Percentiles rank a stretch among this genome's conserved stretches.
phyloP scores from a whole-genome alignment of 2,888 invertebrate species.

The Parnassius orleans region DNA sequence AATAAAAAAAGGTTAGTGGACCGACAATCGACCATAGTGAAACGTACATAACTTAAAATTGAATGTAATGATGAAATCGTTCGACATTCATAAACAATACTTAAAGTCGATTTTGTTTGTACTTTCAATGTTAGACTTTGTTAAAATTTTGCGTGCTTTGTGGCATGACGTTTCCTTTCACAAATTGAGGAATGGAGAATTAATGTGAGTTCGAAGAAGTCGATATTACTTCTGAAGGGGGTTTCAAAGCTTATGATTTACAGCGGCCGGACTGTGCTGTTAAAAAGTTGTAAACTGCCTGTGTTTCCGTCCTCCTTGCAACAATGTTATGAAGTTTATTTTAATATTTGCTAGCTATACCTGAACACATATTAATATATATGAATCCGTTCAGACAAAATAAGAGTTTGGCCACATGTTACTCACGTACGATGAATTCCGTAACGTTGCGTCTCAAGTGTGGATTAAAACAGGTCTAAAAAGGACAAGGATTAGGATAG shows the following conservation, averaged over 20 bases:
- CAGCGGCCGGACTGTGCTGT: slow-evolving; percentile 66
- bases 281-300: slow-evolving; percentile 79
- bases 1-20: slow-evolving; percentile 30
- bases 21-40: background rate
- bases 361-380: background rate
- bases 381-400: too few species aligned
- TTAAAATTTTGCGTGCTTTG: slow-evolving; percentile 59
- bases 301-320: slow-evolving; percentile 73
- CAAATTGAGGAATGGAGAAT: slow-evolving; percentile 75
- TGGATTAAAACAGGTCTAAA: too few species aligned
- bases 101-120: slow-evolving; percentile 28
- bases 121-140: slow-evolving; percentile 35
- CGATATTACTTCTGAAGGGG: slow-evolving; percentile 77
- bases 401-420: too few species aligned
- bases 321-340: slow-evolving; percentile 55
- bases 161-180: slow-evolving; percentile 66
- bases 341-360: slow-evolving; percentile 27
- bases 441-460: too few species aligned
- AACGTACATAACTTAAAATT: too few species aligned
- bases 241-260: slow-evolving; percentile 75
- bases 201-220: slow-evolving; percentile 79
- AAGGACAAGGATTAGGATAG: too few species aligned
- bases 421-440: too few species aligned
- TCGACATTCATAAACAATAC: background rate
- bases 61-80: too few species aligned